Base-by-base conservation (phyloP, 2,113 vertebrate genomes). In the Chaetodon trifascialis region DNA sequence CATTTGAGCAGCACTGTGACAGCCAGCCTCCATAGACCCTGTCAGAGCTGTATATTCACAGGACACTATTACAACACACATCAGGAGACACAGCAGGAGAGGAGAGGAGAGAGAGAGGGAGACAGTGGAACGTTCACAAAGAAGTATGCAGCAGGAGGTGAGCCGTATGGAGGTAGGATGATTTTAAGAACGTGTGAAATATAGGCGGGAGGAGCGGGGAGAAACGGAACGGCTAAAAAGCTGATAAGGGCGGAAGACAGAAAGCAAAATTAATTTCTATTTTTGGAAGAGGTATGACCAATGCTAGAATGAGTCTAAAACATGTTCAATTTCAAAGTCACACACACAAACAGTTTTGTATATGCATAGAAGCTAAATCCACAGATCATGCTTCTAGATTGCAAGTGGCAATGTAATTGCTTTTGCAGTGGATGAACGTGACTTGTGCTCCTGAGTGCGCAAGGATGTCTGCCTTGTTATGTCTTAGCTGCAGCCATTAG, bases 331-430 rank as follows among this genome's bases (percentile, higher is more conserved):
- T 79, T 69, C 23, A 86, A 79, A 83, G 74, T 76, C 54, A 19
- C 78, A 38, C 21, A 36, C 47, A 34, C 78, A 64, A 38, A 58
- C 60, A 46, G 56, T 70, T 73, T 58, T 69, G 44, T 68, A 38
- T 59, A 71, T 67, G 54, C 81, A 80, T 59, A 21, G 73, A 72
- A 85, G 73, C 67, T 9, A 54, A 36, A 73, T 68, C 25, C 65
- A 54, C 68, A 75, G 82, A 88, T 87, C 82, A 86, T 70, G 74
- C 72, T 54, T 67, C 34, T 46, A 81, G 81, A 85, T 82, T 80
- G 81, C 59, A 75, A 83, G 74, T 64, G 52, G 72, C 58, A 73
- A 60, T 87, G 82, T 90, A 92, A 93, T 91, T 89, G 90, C 89
- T 86, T 94, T 93, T 88, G 30, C 16, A 83, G 80, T 49, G 78